Evolutionary conservation across 2,113 vertebrate genomes (phyloP).

Genomic region (Bubalus kerabau): DNA sequence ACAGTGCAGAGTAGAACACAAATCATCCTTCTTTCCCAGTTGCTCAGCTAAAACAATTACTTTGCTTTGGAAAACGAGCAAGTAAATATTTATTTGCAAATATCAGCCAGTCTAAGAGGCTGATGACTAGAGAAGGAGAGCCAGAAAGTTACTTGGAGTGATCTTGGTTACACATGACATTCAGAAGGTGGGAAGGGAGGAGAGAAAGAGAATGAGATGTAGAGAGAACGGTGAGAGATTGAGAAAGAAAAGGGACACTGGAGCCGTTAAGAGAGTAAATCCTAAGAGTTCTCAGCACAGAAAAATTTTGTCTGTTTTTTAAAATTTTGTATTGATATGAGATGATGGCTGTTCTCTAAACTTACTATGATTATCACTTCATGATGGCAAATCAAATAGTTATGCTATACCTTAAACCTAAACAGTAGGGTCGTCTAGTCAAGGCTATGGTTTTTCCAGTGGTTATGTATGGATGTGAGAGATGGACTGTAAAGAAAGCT

Average conservation of each 20-base stretch:
- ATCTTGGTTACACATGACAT: not conserved
- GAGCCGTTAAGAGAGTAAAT: not conserved
- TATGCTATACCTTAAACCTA: not conserved
- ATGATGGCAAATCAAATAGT: not conserved
- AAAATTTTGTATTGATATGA: not conserved
- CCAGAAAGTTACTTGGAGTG: not conserved
- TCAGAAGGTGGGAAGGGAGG: not conserved
- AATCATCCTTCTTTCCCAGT: not conserved
- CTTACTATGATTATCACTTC: not conserved
- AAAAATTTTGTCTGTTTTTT: not conserved
- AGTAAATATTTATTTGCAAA: not conserved
- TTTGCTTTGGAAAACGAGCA: not conserved
- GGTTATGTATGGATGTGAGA: not conserved
- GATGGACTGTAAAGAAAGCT: not conserved
- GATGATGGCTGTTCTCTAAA: not conserved
- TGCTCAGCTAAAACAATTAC: not conserved
- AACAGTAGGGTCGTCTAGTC: not conserved
- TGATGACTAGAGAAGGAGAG: not conserved
- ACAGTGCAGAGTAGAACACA: not conserved
- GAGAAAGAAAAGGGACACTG: not conserved
- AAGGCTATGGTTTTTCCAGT: not conserved
- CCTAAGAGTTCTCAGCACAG: not conserved
- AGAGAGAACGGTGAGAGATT: not conserved
- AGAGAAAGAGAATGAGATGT: not conserved
- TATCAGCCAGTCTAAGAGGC: not conserved